These are phyloP conservation scores for Megastigmus dorsalis DNA, from an alignment of 2,888 invertebrate species.

Conservation along the genomic window DNA sequence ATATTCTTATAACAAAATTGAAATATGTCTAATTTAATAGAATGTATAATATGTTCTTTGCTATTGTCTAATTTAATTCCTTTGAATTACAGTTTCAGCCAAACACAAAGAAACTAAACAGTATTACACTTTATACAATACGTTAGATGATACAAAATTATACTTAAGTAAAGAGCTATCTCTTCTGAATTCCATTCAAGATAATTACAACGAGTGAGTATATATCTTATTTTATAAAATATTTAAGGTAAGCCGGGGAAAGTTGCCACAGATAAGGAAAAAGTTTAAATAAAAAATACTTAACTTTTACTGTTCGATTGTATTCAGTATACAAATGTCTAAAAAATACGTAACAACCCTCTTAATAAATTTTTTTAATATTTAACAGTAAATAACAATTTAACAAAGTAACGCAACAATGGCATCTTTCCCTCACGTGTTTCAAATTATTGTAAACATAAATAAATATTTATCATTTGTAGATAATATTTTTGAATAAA, in stretches of 20 bases:
- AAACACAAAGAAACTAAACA: conserved; percentile 98
- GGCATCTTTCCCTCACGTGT: too few species aligned
- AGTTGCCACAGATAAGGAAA: too few species aligned
- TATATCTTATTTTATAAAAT: too few species aligned
- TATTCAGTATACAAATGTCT: too few species aligned
- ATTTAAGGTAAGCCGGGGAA: conserved; percentile 5
- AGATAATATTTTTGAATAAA: too few species aligned
- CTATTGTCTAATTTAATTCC: neutral
- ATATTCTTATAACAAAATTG: conserved; percentile 15
- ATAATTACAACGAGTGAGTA: conserved; percentile 89
- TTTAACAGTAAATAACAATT: neutral
- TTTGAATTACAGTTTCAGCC: conserved; percentile 84
- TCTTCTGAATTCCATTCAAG: conserved; percentile 90
- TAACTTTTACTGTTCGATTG: too few species aligned
- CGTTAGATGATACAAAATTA: conserved; percentile 93
- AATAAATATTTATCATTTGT: too few species aligned
- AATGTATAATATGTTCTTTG: neutral
- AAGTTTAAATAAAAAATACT: too few species aligned
- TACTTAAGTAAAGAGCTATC: conserved; percentile 95
- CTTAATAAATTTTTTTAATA: too few species aligned
- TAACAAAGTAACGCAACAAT: too few species aligned
- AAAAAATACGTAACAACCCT: too few species aligned
- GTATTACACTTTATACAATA: conserved; percentile 97
- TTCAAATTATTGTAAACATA: too few species aligned
- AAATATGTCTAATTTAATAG: neutral